Conservation (phyloP, 2,113 vertebrate species). For the Podiceps cristatus region DNA sequence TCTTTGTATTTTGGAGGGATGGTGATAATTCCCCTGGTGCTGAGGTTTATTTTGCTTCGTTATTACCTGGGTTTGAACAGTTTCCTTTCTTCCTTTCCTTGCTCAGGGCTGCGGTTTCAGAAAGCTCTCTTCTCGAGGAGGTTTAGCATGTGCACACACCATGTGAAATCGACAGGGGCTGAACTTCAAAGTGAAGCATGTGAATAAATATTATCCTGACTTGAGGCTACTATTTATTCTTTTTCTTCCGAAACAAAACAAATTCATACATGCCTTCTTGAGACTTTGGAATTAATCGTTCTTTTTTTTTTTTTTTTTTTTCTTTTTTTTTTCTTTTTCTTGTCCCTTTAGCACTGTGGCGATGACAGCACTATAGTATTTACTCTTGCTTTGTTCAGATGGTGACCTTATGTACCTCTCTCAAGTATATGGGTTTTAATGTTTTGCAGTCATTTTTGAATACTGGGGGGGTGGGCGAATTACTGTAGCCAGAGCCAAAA, state of each 20-base stretch:
- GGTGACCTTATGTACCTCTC: neutral
- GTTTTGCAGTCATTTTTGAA: neutral
- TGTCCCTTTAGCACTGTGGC: neutral
- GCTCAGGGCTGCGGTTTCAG: slow-evolving; percentile 9
- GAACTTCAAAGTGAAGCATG: slow-evolving; percentile 41
- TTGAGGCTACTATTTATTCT: slow-evolving; percentile 17
- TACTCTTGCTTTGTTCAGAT: neutral
- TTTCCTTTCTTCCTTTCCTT: slow-evolving; percentile 8
- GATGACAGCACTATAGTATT: neutral
- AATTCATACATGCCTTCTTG: neutral
- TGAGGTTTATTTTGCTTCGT: neutral
- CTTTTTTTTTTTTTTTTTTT: neutral
- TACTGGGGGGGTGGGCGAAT: neutral
- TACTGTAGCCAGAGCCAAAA: neutral
- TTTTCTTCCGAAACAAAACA: slow-evolving; percentile 39
- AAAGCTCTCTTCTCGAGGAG: neutral
- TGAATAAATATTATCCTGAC: slow-evolving; percentile 57
- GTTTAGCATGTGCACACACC: neutral
- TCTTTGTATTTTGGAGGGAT: neutral
- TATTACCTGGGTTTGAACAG: neutral
- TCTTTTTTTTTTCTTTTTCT: no score
- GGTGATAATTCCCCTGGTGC: neutral
- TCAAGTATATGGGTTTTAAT: neutral
- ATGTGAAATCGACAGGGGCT: neutral
- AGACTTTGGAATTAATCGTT: neutral